Percentiles rank a stretch among this genome's conserved stretches.
These are phyloP conservation scores for Patiria miniata DNA, from an alignment of 35 echinoderm and acorn worm species.

Conservation along the genomic window DNA sequence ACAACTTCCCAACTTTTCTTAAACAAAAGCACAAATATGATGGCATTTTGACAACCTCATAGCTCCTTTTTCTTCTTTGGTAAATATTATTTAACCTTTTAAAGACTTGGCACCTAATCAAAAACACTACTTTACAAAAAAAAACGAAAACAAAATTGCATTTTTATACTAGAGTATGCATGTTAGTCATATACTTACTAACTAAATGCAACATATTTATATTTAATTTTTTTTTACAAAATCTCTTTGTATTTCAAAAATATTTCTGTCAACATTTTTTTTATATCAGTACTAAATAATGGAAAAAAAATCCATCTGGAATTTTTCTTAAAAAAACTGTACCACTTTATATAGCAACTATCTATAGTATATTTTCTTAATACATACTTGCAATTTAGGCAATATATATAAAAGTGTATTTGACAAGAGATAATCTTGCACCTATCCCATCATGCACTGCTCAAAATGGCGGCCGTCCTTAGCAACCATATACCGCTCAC, in stretches of 20 bases:
- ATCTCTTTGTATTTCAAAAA: slow-evolving; percentile 27
- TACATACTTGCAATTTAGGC: not conserved
- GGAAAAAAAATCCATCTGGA: not conserved
- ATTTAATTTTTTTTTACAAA: not conserved
- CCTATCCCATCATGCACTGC: slow-evolving; percentile 3
- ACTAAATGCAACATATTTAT: not conserved
- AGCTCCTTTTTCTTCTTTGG: no score
- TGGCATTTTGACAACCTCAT: no score
- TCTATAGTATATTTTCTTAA: not conserved
- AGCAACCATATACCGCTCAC: no score
- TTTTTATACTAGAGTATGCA: not conserved
- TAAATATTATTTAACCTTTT: slow-evolving; percentile 1
- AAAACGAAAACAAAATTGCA: not conserved
- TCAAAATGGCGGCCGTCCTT: no score
- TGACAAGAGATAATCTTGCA: not conserved
- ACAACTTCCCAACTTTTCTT: no score
- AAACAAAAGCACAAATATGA: no score
- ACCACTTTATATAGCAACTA: not conserved
- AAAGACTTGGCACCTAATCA: not conserved
- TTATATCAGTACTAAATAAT: slow-evolving; percentile 22
- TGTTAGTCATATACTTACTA: not conserved
- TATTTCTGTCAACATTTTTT: slow-evolving; percentile 17
- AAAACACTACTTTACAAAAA: not conserved
- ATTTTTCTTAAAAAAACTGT: not conserved
- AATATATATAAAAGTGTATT: slow-evolving; percentile 16